A percentile compares a stretch with the other conserved stretches of the same genome.
These are phyloP conservation scores for Rousettus madagascariensis DNA, from an alignment of 2,797 vertebrate species.

Conservation along the genomic window DNA sequence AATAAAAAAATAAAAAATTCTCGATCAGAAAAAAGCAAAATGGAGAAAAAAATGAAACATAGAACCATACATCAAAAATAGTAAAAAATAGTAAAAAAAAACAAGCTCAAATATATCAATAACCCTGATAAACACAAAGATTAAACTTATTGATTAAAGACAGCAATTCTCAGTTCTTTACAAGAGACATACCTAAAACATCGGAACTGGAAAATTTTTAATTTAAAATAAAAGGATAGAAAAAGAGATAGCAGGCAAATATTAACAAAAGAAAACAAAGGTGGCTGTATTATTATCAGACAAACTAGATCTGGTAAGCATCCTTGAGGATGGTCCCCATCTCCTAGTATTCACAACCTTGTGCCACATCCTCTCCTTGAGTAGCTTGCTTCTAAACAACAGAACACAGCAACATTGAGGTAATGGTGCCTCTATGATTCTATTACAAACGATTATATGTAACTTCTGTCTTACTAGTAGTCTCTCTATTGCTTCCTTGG, in stretches of 20 bases:
- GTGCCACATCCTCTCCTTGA: not conserved
- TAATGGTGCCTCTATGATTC: not conserved
- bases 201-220: not conserved
- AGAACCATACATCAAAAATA: not conserved
- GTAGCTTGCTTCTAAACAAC: not conserved
- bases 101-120: not conserved
- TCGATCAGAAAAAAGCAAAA: not conserved
- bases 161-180: not conserved
- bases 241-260: not conserved
- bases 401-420: not conserved
- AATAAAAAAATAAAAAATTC: not conserved
- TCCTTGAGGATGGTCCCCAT: not conserved
- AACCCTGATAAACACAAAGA: not conserved
- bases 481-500: not conserved
- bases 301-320: not conserved
- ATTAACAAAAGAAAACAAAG: not conserved
- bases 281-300: not conserved
- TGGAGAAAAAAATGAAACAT: not conserved
- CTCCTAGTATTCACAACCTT: not conserved
- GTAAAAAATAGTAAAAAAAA: not conserved
- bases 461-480: not conserved
- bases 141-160: not conserved
- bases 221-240: not conserved
- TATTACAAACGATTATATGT: accelerated
- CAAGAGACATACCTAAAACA: not conserved